A percentile compares a stretch with the other conserved stretches of the same genome.
Conservation (phyloP, 2,113 vertebrate species). For the Epinephelus fuscoguttatus region DNA sequence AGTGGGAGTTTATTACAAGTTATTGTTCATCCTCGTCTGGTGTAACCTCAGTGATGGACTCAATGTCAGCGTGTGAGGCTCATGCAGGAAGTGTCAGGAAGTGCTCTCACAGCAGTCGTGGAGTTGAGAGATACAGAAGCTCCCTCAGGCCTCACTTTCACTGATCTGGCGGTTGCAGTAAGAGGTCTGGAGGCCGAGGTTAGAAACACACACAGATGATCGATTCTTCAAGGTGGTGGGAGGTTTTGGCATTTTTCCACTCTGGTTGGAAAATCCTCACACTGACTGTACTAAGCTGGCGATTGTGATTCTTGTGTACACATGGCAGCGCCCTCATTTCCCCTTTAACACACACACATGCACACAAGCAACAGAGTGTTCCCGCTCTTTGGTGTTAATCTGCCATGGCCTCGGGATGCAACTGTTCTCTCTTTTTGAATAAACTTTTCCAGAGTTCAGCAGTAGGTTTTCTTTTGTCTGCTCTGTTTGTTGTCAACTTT, state of each 20-base stretch:
- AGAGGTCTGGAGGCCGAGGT: constrained; percentile 24
- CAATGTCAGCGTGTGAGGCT: background rate
- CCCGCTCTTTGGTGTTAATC: constrained; percentile 47
- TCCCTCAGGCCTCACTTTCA: constrained; percentile 17
- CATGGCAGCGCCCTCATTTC: constrained; percentile 19
- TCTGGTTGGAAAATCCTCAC: constrained; percentile 7
- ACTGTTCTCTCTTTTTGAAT: constrained; percentile 47
- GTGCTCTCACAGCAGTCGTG: constrained; percentile 14
- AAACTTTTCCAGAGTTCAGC: constrained; percentile 48
- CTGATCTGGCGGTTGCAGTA: constrained; percentile 22
- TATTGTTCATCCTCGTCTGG: constrained; percentile 27
- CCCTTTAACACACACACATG: constrained; percentile 3
- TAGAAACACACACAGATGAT: constrained; percentile 42
- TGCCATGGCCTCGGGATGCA: constrained; percentile 35
- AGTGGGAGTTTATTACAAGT: constrained; percentile 19
- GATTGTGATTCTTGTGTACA: constrained; percentile 18
- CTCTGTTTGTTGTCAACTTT: constrained; percentile 44
- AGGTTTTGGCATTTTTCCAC: constrained; percentile 6
- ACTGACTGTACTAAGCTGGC: background rate
- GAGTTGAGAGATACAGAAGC: constrained; percentile 40
- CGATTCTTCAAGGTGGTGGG: constrained; percentile 23
- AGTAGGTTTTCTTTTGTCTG: constrained; percentile 47
- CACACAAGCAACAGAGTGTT: constrained; percentile 35
- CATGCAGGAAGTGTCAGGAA: constrained; percentile 15
- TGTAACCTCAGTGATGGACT: constrained; percentile 6